A percentile compares a stretch with the other conserved stretches of the same genome.
Conservation (phyloP, 2,888 invertebrate genomes). For the Melieria picta region DNA sequence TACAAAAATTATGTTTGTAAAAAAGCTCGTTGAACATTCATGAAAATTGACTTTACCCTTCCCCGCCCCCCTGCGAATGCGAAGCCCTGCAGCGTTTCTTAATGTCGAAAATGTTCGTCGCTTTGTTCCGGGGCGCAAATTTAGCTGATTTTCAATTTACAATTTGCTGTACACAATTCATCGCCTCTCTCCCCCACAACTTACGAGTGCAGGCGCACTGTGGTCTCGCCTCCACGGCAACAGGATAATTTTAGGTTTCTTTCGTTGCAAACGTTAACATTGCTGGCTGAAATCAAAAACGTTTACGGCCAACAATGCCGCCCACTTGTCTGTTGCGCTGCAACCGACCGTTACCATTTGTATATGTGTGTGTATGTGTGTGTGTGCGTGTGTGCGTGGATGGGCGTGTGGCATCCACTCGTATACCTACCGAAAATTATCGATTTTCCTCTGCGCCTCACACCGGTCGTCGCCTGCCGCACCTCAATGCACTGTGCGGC, state of each 20-base stretch:
- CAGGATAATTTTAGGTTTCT: conserved; percentile 27
- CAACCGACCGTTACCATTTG: background rate
- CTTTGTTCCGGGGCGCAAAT: no score
- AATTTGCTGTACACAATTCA: background rate
- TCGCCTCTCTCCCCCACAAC: background rate
- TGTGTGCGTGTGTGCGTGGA: background rate
- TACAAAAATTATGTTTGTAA: background rate
- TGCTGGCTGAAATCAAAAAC: background rate
- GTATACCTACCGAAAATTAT: conserved; percentile 34
- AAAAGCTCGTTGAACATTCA: background rate
- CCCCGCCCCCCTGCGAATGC: no score
- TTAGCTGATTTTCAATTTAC: background rate
- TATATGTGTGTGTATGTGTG: conserved; percentile 6
- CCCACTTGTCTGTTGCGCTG: background rate
- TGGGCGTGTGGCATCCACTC: background rate
- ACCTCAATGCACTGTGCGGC: background rate
- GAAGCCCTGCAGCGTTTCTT: no score
- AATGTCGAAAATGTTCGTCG: no score
- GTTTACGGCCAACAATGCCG: background rate
- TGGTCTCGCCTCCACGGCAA: conserved; percentile 10
- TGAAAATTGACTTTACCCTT: background rate
- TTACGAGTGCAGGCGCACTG: background rate
- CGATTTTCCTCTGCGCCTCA: conserved; percentile 20
- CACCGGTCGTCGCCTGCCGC: background rate
- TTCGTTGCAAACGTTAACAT: background rate